These are phyloP conservation scores for Melanchra persicariae DNA, from an alignment of 2,888 invertebrate genomes.

Conservation along the genomic window DNA sequence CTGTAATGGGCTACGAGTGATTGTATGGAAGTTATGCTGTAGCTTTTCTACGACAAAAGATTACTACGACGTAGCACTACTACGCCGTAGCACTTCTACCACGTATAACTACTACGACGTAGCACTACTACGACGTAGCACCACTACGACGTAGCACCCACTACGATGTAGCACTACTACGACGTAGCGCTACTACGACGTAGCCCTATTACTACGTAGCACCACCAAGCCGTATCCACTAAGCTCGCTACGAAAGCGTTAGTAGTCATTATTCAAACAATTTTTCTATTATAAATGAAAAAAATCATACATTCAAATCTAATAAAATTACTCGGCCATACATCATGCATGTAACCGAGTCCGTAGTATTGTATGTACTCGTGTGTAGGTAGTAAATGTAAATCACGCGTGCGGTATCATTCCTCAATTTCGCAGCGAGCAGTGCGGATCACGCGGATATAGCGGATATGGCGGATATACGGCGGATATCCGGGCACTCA, in stretches of 20 bases:
- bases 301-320: too few relatives aligned
- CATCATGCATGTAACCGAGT: neutral
- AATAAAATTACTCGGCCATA: neutral
- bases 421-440: slow-evolving; percentile 33
- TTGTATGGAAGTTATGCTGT: neutral
- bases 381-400: slow-evolving; percentile 21
- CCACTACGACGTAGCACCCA: neutral
- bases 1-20: neutral
- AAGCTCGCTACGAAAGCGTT: neutral
- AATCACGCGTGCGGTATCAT: slow-evolving; percentile 32
- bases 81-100: neutral
- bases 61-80: neutral
- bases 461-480: slow-evolving; percentile 11
- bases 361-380: neutral
- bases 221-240: neutral
- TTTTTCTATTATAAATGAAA: too few relatives aligned
- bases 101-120: neutral
- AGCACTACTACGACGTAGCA: neutral
- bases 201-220: neutral
- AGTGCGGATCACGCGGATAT: slow-evolving; percentile 25
- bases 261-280: neutral
- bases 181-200: neutral
- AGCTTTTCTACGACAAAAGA: too few relatives aligned
- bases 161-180: neutral
- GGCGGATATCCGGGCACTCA: slow-evolving; percentile 10